These are phyloP conservation scores for Eretmocerus hayati DNA, from an alignment of 2,888 invertebrate species.

Conservation along the genomic window DNA sequence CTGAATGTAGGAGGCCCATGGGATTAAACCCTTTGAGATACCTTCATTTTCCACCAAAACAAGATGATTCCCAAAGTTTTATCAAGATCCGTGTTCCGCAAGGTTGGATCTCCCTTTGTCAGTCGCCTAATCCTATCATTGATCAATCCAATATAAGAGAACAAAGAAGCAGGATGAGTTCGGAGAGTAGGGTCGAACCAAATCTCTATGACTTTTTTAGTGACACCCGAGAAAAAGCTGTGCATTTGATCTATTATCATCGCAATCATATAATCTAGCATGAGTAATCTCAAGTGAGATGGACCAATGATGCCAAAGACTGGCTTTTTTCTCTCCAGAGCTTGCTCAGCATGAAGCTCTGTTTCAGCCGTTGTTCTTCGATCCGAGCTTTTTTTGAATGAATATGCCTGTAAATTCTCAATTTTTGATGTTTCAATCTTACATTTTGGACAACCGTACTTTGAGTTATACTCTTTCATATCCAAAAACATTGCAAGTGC, in stretches of 20 bases:
- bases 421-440: neutral
- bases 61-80: no score
- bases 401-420: neutral
- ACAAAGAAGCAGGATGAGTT: neutral
- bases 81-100: no score
- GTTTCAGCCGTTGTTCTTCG: slow-evolving; percentile 2
- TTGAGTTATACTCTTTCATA: neutral
- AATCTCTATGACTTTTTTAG: neutral
- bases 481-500: slow-evolving; percentile 17
- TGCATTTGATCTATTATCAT: neutral
- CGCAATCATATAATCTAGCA: neutral
- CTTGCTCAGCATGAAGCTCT: neutral
- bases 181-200: neutral
- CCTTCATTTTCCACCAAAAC: no score
- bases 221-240: neutral
- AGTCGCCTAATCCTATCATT: neutral
- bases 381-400: neutral
- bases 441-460: neutral
- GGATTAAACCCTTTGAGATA: no score
- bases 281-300: neutral
- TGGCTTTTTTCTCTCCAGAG: neutral
- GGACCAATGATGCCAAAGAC: neutral
- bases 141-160: neutral
- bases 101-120: no score
- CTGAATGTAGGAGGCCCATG: no score